Evolutionary conservation across 2,888 invertebrate species (phyloP), one percentile per base, ranked within the genome.

Genomic region (Rapana venosa): DNA sequence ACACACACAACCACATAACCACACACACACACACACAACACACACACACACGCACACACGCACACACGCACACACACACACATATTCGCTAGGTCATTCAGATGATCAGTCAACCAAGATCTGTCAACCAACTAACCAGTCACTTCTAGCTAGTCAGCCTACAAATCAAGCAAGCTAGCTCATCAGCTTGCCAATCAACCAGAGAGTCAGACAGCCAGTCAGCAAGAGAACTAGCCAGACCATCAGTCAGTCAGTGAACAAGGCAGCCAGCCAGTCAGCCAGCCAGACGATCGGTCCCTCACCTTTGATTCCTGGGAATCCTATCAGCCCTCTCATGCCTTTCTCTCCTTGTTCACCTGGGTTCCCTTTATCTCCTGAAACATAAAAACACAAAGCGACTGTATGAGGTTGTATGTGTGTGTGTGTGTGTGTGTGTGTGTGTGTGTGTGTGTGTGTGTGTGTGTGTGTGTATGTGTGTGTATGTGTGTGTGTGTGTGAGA

Each of bases 241-340:
- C 47, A 8, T 47, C 26, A 70, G 8, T n/a, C n/a, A 74, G n/a
- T n/a, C n/a, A 74, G 11, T n/a, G 4, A 74, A 26, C n/a, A 22
- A 70, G 26, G 26, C 32, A 77, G 1, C 77, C 32, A 77, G 32
- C 32, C 32, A 32, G 32, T 32, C 77, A 32, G 32, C 0, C n/a
- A 6, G 11, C 11, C 6, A 5, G 11, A 6, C n/a, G 47, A 8
- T 22, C 70, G 13, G 32, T 32, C 30, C 30, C 32, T 77, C 26
- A 77, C 77, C 77, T 77, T 77, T 77, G 32, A 77, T 77, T 0
- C 77, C 77, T 30, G 77, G 77, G 32, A 77, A 77, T 32, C 77
- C 77, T 32, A 77, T 77, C 32, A 77, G 77, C 4, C 77, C 77
- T 20, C 77, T 77, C 77, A 77, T 77, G 17, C 77, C 77, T 32